Percentiles rank a stretch among this genome's conserved stretches.
Evolutionary conservation across 2,797 vertebrate species (phyloP).

Genomic region (Menidia menidia): DNA sequence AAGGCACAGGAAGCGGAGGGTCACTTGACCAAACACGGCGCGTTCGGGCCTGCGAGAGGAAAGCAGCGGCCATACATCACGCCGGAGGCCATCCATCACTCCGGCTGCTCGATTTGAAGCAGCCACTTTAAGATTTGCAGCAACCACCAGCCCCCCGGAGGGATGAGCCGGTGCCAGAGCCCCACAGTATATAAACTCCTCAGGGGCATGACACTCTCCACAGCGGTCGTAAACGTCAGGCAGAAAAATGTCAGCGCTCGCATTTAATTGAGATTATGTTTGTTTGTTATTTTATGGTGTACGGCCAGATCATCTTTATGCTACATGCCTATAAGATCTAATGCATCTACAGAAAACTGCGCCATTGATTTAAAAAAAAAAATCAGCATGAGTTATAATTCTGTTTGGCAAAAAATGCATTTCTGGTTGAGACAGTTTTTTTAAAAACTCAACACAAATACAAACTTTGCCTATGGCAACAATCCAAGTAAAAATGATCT

Average conservation of each 20-base stretch:
- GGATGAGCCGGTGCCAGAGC: conserved; percentile 58
- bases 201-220: conserved; percentile 22
- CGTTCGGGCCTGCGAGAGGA: conserved; percentile 55
- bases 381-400: not conserved
- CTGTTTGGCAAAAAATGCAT: conserved; percentile 2
- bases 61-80: conserved; percentile 69
- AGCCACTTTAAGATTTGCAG: conserved; percentile 62
- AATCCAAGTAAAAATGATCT: conserved; percentile 37
- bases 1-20: conserved; percentile 66
- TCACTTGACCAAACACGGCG: conserved; percentile 75
- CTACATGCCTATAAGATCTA: not conserved
- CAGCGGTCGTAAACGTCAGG: conserved; percentile 37
- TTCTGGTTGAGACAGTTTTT: conserved; percentile 18
- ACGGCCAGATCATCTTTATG: not conserved
- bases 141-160: conserved; percentile 44
- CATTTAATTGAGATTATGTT: conserved; percentile 25
- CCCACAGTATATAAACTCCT: conserved; percentile 38
- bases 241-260: conserved; percentile 24
- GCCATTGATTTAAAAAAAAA: not conserved
- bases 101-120: conserved; percentile 66
- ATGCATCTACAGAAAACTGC: conserved; percentile 4
- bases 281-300: not conserved
- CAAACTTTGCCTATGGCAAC: conserved; percentile 24
- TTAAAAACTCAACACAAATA: not conserved
- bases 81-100: conserved; percentile 76